Evolutionary conservation across 2,888 invertebrate species (phyloP).

Genomic region (Limnephilus marmoratus): DNA sequence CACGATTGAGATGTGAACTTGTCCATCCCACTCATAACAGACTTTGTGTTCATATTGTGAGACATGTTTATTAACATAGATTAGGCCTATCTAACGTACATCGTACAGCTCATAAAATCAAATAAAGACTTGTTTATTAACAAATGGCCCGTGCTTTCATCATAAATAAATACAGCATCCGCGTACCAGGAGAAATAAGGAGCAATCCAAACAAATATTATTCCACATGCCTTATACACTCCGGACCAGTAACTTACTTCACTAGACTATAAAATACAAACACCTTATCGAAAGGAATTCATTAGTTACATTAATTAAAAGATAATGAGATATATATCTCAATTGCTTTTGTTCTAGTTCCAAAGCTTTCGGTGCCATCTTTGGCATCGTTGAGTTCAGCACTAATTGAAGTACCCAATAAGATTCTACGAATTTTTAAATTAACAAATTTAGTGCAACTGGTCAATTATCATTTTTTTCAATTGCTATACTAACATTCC

Average conservation of each 20-base stretch:
- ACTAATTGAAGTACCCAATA: background rate
- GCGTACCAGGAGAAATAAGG: conserved; percentile 42
- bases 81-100: background rate
- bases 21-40: conserved; percentile 8
- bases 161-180: conserved; percentile 43
- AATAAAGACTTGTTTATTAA: conserved; percentile 57
- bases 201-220: conserved; percentile 51
- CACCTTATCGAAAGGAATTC: conserved; percentile 2
- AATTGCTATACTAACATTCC: background rate
- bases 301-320: background rate
- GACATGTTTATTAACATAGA: conserved; percentile 43
- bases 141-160: conserved; percentile 50
- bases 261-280: background rate
- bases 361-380: background rate
- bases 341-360: background rate
- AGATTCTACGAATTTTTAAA: background rate
- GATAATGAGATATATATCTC: background rate
- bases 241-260: background rate
- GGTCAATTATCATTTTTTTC: background rate
- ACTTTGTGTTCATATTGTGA: conserved; percentile 18
- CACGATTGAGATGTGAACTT: conserved; percentile 34
- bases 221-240: conserved; percentile 12
- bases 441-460: background rate
- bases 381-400: background rate
- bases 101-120: conserved; percentile 37